Base-by-base conservation (phyloP, 2,888 invertebrate genomes). In the Teinopalpus imperialis region DNA sequence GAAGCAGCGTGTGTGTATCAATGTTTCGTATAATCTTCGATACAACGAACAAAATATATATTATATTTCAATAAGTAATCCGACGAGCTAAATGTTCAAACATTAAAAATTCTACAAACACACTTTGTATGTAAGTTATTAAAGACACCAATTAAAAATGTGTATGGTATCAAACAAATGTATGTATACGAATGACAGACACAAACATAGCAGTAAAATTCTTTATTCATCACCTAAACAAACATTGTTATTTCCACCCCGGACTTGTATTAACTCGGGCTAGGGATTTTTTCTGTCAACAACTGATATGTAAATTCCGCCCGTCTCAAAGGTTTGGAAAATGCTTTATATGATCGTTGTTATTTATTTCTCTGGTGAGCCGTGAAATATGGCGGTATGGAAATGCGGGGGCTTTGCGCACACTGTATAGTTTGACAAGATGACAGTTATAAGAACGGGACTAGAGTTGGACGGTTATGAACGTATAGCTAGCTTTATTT, bases 311-410 rank as follows among this genome's bases (percentile, higher is more conserved):
- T 81, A 86, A 87, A 88, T 86, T 71, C 85, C 73, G 54, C 56
- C 61, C 57, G 76, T 77, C 73, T 73, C 76, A 72, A 68, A 77
- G 78, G 74, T 77, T 79, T 64, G 69, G 73, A 70, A 80, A 80
- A 81, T 74, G 69, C 67, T 82, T 80, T 78, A 81, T 83, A 81
- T 74, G 79, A 82, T 79, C 69, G 78, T 71, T 74, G 78, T 81
- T 85, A 85, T 86, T 87, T 87, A 87, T 86, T 86, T 82, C 79
- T 80, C 76, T 70, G 67, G 72, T 74, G 81, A 76, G 74, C 76
- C 78, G 75, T 82, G 80, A 86, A 85, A 81, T 86, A 82, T 83
- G 73, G 73, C 67, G 68, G 74, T 77, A 87, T 85, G 85, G 86
- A 82, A 86, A 87, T 86, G 63, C 59, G 69, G 73, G 86, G 86